Percentiles rank a stretch among this genome's conserved stretches.
Evolutionary conservation across 2,113 vertebrate genomes (phyloP).

Genomic region (Tetrao urogallus): DNA sequence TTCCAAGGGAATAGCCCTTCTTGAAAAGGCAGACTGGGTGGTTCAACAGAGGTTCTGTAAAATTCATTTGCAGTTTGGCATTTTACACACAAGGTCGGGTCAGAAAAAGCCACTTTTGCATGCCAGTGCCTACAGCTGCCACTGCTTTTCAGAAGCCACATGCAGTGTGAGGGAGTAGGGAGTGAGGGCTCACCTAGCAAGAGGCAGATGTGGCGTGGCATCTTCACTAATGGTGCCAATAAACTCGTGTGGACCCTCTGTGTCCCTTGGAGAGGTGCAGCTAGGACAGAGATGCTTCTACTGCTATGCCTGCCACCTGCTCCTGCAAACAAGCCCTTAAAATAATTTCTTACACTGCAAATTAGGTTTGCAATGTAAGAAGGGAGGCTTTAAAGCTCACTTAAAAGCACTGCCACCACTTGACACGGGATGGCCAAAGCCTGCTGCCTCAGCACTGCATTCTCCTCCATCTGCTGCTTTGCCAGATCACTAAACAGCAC

Average conservation of each 20-base stretch:
- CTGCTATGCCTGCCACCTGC: neutral
- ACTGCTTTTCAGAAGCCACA: neutral
- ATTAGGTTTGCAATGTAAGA: neutral
- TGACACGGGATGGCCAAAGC: neutral
- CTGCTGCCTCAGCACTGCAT: neutral
- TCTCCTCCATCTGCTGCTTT: neutral
- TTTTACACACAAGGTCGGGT: neutral
- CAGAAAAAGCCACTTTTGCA: neutral
- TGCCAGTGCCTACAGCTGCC: neutral
- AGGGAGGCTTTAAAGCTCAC: neutral
- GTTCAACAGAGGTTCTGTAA: neutral
- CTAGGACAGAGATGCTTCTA: neutral
- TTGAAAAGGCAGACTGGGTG: neutral
- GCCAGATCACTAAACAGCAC: neutral
- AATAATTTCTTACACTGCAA: neutral
- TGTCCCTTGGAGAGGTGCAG: neutral
- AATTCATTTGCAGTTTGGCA: conserved; percentile 19
- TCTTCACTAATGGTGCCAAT: neutral
- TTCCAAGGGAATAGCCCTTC: neutral
- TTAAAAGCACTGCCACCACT: neutral
- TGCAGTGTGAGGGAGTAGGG: rapidly evolving
- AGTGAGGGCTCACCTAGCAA: neutral
- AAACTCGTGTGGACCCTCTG: rapidly evolving
- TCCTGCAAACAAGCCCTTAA: neutral
- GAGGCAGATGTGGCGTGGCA: neutral